phyloP scores from a whole-genome alignment of 2,113 vertebrate species.

The Oplegnathus fasciatus region DNA sequence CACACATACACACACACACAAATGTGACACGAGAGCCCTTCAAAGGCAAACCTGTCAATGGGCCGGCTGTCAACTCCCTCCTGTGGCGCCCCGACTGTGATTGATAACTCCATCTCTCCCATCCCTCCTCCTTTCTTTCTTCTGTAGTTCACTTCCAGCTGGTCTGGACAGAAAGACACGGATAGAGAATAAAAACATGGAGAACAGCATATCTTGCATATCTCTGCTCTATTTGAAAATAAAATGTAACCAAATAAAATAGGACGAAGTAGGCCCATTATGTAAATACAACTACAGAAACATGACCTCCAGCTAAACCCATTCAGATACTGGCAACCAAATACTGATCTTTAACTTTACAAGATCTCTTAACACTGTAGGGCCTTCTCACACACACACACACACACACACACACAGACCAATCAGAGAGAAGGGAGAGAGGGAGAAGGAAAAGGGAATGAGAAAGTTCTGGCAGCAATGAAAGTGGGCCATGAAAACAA shows the following conservation, averaged over 20 bases:
- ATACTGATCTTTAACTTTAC: conserved; percentile 16
- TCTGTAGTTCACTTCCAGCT: conserved; percentile 45
- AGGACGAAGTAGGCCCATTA: neutral
- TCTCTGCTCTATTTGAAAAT: conserved; percentile 3
- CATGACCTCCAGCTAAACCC: neutral
- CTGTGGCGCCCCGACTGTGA: conserved; percentile 74
- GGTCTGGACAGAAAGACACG: conserved; percentile 12
- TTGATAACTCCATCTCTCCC: conserved; percentile 78
- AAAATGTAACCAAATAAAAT: neutral
- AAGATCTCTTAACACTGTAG: neutral
- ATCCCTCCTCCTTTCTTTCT: conserved; percentile 41
- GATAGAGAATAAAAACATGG: neutral
- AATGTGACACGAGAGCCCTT: conserved; percentile 70
- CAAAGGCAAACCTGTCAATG: conserved; percentile 80
- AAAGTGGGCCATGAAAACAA: conserved; percentile 65
- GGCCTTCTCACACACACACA: neutral
- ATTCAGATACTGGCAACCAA: conserved; percentile 7
- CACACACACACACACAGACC: neutral
- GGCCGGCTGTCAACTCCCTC: conserved; percentile 75
- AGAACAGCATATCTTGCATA: neutral
- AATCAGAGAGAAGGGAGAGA: neutral
- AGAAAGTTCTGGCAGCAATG: conserved; percentile 26
- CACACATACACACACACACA: conserved; percentile 31
- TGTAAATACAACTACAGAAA: conserved; percentile 1
- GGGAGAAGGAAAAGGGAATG: neutral